phyloP scores from a whole-genome alignment of 2,888 invertebrate species.

The Anticlea derivata region DNA sequence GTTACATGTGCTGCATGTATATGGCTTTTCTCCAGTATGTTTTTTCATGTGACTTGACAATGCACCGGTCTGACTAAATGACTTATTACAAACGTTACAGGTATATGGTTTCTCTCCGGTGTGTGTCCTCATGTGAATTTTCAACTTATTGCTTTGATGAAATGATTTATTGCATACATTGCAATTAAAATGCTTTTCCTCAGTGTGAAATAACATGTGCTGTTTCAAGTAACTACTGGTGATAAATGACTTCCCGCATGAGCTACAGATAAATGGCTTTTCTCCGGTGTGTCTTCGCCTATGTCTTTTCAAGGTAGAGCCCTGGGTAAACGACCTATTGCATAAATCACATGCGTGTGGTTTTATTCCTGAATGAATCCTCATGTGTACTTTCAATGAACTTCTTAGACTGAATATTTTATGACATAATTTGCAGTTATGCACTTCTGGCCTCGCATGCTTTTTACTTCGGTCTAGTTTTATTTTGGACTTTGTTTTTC shows the following conservation, averaged over 20 bases:
- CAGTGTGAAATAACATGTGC: constrained; percentile 17
- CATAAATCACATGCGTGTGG: constrained; percentile 16
- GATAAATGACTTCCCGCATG: constrained; percentile 25
- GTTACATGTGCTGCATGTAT: constrained; percentile 14
- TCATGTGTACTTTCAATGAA: constrained; percentile 12
- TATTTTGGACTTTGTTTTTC: neutral
- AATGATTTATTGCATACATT: constrained; percentile 19
- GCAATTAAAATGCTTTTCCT: constrained; percentile 8
- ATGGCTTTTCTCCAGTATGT: constrained; percentile 19
- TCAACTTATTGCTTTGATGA: constrained; percentile 9
- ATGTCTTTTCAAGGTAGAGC: constrained; percentile 13
- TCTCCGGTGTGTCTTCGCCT: constrained; percentile 18
- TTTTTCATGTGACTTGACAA: constrained; percentile 15
- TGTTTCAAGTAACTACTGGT: constrained; percentile 8
- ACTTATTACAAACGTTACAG: constrained; percentile 15
- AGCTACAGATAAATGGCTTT: constrained; percentile 23
- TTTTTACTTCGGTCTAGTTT: constrained; percentile 2
- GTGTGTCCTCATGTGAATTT: constrained; percentile 15
- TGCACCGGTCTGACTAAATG: constrained; percentile 9
- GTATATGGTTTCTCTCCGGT: constrained; percentile 19
- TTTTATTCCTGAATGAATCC: constrained; percentile 16
- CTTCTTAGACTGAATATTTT: constrained; percentile 14
- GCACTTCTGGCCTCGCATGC: neutral
- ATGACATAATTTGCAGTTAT: constrained; percentile 14
- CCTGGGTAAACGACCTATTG: constrained; percentile 18